Percentiles rank a stretch among this genome's conserved stretches.
Evolutionary conservation across 2,888 invertebrate genomes (phyloP).

Genomic region (Tenthredo notha): DNA sequence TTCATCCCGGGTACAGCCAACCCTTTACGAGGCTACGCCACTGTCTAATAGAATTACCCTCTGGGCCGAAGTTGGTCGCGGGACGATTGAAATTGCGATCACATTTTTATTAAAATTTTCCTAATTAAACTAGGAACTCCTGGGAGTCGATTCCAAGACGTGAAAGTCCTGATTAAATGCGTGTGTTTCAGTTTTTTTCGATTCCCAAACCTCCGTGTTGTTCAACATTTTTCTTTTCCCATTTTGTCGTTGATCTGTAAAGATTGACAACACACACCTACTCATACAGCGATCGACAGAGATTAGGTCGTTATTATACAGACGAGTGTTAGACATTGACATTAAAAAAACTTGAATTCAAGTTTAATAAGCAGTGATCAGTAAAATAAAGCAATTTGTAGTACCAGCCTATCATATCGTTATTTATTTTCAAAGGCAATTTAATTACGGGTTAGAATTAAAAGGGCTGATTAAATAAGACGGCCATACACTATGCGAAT

Average conservation of each 20-base stretch:
- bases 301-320: not conserved
- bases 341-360: not conserved
- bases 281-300: not conserved
- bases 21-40: slow-evolving; percentile 77
- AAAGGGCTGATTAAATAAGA: slow-evolving; percentile 60
- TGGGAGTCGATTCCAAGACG: not conserved
- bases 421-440: not conserved
- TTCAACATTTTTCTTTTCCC: not conserved
- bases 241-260: not conserved
- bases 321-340: not conserved
- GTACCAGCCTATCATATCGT: not conserved
- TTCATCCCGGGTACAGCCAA: slow-evolving; percentile 65
- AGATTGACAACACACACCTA: not conserved
- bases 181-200: not conserved
- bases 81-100: slow-evolving; percentile 60
- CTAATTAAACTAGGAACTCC: not conserved
- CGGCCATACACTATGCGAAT: slow-evolving; percentile 20
- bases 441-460: slow-evolving; percentile 57
- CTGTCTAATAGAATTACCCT: slow-evolving; percentile 78
- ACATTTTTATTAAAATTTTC: slow-evolving; percentile 62
- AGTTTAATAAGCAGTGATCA: slow-evolving; percentile 7
- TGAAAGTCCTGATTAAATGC: not conserved
- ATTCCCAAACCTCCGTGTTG: not conserved
- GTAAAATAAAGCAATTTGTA: slow-evolving; percentile 38
- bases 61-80: slow-evolving; percentile 72